These are phyloP conservation scores for Blastobasis lacticolella DNA, from an alignment of 2,888 invertebrate species.

Conservation along the genomic window DNA sequence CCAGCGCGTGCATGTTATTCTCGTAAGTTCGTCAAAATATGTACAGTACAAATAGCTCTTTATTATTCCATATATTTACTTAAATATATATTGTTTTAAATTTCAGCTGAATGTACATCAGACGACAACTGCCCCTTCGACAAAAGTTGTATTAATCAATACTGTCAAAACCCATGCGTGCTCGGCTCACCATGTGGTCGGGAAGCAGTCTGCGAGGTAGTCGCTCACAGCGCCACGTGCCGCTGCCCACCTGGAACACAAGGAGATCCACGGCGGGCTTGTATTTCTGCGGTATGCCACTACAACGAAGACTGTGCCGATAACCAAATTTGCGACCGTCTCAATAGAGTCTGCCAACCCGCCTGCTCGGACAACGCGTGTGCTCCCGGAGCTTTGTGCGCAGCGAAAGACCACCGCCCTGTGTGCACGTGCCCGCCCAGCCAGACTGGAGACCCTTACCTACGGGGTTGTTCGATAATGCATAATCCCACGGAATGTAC, in stretches of 20 bases:
- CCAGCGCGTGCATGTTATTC: slow-evolving; percentile 89
- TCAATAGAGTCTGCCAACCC: slow-evolving; percentile 87
- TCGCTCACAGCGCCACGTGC: slow-evolving; percentile 86
- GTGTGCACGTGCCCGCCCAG: slow-evolving; percentile 85
- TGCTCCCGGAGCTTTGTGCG: slow-evolving; percentile 84
- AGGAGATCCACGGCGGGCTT: slow-evolving; percentile 86
- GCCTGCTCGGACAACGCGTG: slow-evolving; percentile 89
- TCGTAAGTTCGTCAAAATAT: slow-evolving; percentile 75
- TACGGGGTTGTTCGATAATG: slow-evolving; percentile 59
- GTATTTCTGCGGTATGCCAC: slow-evolving; percentile 88
- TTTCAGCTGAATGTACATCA: slow-evolving; percentile 84
- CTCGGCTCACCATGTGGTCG: slow-evolving; percentile 83
- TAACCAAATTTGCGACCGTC: slow-evolving; percentile 86
- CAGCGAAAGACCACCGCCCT: slow-evolving; percentile 83
- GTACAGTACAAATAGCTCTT: background rate
- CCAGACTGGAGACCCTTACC: slow-evolving; percentile 85
- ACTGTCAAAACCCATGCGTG: slow-evolving; percentile 86
- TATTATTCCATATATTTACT: background rate
- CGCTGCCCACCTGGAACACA: slow-evolving; percentile 89
- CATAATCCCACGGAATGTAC: slow-evolving; percentile 76
- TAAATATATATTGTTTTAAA: background rate
- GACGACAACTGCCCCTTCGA: slow-evolving; percentile 90
- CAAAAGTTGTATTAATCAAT: slow-evolving; percentile 84
- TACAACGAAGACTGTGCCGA: slow-evolving; percentile 92
- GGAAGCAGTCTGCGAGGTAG: slow-evolving; percentile 83